These are phyloP conservation scores for Sinelater perroti DNA, from an alignment of 2,888 invertebrate species.

Conservation along the genomic window DNA sequence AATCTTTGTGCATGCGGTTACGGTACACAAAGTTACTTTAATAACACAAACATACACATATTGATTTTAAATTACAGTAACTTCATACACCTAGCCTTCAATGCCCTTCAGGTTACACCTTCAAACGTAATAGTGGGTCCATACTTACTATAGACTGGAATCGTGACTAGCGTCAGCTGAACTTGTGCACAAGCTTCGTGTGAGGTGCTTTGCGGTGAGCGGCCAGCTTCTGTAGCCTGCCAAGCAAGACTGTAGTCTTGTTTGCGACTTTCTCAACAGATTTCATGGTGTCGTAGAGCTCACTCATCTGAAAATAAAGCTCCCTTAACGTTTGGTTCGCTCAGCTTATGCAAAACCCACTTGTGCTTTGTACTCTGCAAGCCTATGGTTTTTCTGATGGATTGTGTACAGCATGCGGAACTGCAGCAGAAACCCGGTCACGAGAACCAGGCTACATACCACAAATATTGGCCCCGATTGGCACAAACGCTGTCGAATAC, in stretches of 20 bases:
- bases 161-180: constrained; percentile 35
- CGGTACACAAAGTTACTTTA: no score
- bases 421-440: constrained; percentile 59
- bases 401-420: constrained; percentile 61
- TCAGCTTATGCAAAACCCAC: constrained; percentile 50
- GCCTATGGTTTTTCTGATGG: constrained; percentile 61
- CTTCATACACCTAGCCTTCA: neutral
- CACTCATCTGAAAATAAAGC: constrained; percentile 55
- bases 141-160: no score
- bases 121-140: no score
- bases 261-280: constrained; percentile 53
- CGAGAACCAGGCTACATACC: constrained; percentile 47
- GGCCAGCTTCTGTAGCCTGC: constrained; percentile 32
- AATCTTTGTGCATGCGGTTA: no score
- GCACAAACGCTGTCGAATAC: constrained; percentile 47
- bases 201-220: constrained; percentile 33
- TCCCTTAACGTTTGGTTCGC: no score
- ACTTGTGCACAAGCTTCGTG: constrained; percentile 29
- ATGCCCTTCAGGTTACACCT: neutral
- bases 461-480: constrained; percentile 49
- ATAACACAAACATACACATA: no score
- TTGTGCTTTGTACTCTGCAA: constrained; percentile 60
- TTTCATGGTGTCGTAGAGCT: constrained; percentile 58
- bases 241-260: constrained; percentile 46
- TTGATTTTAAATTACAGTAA: constrained; percentile 1